Base-by-base conservation (phyloP, 2,888 invertebrate genomes). In the Sphecodes monilicornis region DNA sequence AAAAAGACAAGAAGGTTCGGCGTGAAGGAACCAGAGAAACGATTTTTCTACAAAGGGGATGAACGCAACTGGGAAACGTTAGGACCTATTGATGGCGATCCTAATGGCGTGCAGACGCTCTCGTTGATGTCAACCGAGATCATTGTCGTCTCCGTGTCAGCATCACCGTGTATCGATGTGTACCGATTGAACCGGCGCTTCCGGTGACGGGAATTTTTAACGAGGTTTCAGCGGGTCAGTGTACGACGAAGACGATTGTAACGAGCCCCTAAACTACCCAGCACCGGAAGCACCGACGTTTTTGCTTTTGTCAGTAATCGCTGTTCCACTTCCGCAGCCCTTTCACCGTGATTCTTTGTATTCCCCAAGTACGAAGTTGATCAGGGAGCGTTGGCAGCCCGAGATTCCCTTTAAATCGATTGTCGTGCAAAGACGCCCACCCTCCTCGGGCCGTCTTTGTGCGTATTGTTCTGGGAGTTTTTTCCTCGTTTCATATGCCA, bases 121-220 rank as follows among this genome's bases (percentile, higher is more conserved):
- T 80, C 72, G 80, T 85, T 84, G 71, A 85, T 80, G 80, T 78
- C 84, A 78, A 66, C 50, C 60, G 73, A 36, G 64, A 78, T 76
- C 69, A 75, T 78, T 82, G 87, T 90, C 88, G 85, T 90, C 85
- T 86, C 87, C 83, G 85, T 88, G 87, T 89, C 84, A 84, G 81
- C 86, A 86, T 82, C 69, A 73, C 82, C 82, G 78, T 85, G 84
- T 76, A 80, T 83, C 88, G 74, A 82, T 88, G 70, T 86, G 60
- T 86, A 78, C 76, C 74, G 69, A 90, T 86, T 39, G 13, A 66
- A 78, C 78, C 39, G 39, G 39, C 39, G n/a, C 39, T 68, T 68
- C 68, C 39, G 32, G n/a, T 39, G 68, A n/a, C 39, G n/a, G 36
- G 68, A n/a, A n/a, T n/a, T 39, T 39, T n/a, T 22, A 36, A 10